Percentiles rank a stretch among this genome's conserved stretches.
Evolutionary conservation across 2,113 vertebrate species (phyloP).

Genomic region (Cyprinodon tularosa): DNA sequence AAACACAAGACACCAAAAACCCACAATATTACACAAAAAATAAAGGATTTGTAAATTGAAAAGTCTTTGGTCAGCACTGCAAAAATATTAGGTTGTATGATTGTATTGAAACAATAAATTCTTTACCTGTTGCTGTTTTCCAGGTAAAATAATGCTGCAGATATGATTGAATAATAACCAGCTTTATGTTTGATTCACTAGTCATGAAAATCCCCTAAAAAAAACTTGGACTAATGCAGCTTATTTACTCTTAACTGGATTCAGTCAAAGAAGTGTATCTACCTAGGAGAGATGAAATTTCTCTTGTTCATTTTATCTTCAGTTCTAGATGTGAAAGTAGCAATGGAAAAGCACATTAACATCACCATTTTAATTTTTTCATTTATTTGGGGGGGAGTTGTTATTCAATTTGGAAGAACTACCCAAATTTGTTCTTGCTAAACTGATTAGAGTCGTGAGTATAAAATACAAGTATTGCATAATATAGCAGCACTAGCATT

Average conservation of each 20-base stretch:
- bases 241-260: slow-evolving; percentile 27
- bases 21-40: not conserved
- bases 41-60: not conserved
- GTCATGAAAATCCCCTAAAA: not conserved
- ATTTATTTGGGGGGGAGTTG: no score
- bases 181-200: not conserved
- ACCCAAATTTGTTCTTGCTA: no score
- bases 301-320: not conserved
- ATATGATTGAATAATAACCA: slow-evolving; percentile 3
- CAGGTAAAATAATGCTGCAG: not conserved
- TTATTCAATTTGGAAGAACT: not conserved
- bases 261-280: not conserved
- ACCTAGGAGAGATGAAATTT: no score
- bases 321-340: not conserved
- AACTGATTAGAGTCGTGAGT: no score
- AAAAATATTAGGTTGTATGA: no score
- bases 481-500: no score
- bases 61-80: no score
- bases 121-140: not conserved
- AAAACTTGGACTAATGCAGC: not conserved
- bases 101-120: not conserved
- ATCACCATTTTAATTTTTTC: not conserved
- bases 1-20: not conserved
- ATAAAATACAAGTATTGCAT: no score
- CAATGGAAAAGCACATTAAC: no score